Base-by-base conservation (phyloP, 2,113 vertebrate species). In the Nerophis ophidion region DNA sequence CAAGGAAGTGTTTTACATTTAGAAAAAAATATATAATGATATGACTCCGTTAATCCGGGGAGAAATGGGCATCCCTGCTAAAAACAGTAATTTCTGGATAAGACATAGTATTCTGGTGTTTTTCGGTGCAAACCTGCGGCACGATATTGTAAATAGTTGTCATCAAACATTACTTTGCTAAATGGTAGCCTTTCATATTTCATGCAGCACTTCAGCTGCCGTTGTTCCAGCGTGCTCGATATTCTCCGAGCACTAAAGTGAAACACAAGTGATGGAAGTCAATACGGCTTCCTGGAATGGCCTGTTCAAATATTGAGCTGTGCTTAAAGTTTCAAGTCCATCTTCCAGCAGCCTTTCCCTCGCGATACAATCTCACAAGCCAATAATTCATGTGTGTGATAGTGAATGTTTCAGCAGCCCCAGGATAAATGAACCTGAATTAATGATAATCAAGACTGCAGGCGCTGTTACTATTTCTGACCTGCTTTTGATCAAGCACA, bases 341-440 rank as follows among this genome's bases (percentile, higher is more conserved):
- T 84, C 74, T 81, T 54, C 17, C 40, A 2, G 36, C n/a, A 47
- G 17, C 51, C 36, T 62, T 52, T 75, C 71, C 66, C 68, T 65
- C 56, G 65, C 40, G 40, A 80, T 79, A 70, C 67, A 56, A 67
- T 52, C 73, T 82, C 66, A 59, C 68, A 76, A 62, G 63, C 79
- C 69, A 78, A 82, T 87, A 84, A 85, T 78, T 84, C 74, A 82
- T 83, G 80, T 65, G 71, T 42, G n/a, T 12, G 35, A 61, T 75
- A 76, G 85, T 89, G 75, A 88, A 89, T 85, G 83, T 89, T 90
- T 88, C 76, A 87, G 60, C 73, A 46, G 67, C 15, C 44, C 65
- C 19, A 44, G 75, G 76, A 80, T 80, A 84, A 87, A 89, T 89
- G 85, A 86, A 88, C 84, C 69, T 86, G 68, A 71, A 85, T 83